Percentiles rank a stretch among this genome's conserved stretches.
Conservation (phyloP, 2,113 vertebrate species). For the Callithrix jacchus region DNA sequence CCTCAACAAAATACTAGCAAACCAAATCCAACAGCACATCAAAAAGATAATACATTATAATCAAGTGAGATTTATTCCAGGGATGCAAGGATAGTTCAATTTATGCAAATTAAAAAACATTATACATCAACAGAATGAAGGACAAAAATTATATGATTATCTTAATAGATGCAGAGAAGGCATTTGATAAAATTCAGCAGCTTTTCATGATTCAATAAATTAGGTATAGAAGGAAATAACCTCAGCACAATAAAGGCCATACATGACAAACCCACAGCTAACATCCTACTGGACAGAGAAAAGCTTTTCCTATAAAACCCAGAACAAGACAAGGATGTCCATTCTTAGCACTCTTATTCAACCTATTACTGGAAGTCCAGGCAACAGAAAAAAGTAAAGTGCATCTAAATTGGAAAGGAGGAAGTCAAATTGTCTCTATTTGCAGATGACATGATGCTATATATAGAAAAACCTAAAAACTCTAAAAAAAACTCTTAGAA, state of each 20-base stretch:
- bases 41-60: background rate
- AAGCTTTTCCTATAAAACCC: background rate
- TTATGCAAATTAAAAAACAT: background rate
- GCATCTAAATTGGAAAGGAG: background rate
- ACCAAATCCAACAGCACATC: background rate
- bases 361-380: background rate
- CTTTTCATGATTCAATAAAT: background rate
- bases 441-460: background rate
- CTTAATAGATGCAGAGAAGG: background rate
- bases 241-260: background rate
- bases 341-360: background rate
- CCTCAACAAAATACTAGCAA: background rate
- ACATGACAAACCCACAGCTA: background rate
- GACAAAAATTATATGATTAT: background rate
- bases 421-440: background rate
- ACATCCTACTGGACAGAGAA: background rate
- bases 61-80: background rate
- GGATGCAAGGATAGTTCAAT: background rate
- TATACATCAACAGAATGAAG: background rate
- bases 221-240: background rate
- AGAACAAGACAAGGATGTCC: background rate
- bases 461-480: background rate
- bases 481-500: background rate
- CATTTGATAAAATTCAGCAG: background rate
- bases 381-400: background rate